phyloP scores from a whole-genome alignment of 2,113 vertebrate genomes.

The Leucoraja erinaceus region DNA sequence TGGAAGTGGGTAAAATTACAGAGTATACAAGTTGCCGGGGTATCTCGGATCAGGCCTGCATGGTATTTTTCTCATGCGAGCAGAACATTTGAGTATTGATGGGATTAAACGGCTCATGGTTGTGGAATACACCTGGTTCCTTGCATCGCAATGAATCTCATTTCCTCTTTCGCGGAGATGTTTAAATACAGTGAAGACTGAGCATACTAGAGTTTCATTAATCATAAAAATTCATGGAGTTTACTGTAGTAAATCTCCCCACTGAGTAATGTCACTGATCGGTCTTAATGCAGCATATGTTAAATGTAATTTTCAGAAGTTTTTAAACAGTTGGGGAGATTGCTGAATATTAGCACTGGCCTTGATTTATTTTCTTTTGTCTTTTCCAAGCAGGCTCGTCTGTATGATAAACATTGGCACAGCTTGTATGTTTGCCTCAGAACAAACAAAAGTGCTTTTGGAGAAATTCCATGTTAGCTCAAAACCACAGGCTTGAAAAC shows the following conservation, averaged over 20 bases:
- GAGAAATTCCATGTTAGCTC: background rate
- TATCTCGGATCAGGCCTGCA: no score
- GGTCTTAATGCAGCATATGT: background rate
- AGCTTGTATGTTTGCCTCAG: conserved; percentile 6
- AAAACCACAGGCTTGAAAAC: background rate
- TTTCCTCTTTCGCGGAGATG: background rate
- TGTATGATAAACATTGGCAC: conserved; percentile 25
- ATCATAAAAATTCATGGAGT: background rate
- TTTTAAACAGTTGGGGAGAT: background rate
- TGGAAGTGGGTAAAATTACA: no score
- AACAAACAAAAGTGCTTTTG: background rate
- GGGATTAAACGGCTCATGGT: no score
- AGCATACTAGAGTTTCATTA: no score
- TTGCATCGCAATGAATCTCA: no score
- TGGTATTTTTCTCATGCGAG: no score
- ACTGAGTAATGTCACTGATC: no score
- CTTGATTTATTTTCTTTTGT: conserved; percentile 16
- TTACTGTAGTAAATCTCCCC: background rate
- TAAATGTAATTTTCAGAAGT: background rate
- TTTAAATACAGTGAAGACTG: background rate
- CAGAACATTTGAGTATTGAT: no score
- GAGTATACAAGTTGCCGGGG: no score
- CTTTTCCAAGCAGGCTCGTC: background rate
- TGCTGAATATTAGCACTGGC: background rate
- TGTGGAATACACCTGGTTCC: no score